These are phyloP conservation scores for Drosophila subsilvestris DNA, from an alignment of 2,888 invertebrate species.

Conservation along the genomic window DNA sequence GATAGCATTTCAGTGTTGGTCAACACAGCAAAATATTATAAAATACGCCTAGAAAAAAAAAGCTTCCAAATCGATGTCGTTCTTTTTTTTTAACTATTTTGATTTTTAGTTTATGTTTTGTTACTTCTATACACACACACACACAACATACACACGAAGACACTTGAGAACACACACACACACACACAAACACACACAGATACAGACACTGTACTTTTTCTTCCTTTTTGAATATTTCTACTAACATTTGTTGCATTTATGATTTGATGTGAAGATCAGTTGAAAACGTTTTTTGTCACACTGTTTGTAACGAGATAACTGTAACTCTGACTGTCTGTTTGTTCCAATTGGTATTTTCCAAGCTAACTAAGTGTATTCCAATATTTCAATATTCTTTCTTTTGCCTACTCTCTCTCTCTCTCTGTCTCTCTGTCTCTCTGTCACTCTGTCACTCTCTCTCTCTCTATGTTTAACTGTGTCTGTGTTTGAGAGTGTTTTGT, in stretches of 20 bases:
- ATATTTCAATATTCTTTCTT: constrained; percentile 61
- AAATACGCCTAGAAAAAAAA: constrained; percentile 35
- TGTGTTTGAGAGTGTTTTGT: constrained; percentile 7
- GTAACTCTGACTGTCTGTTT: constrained; percentile 72
- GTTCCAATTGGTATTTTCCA: constrained; percentile 70
- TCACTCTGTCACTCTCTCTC: constrained; percentile 51
- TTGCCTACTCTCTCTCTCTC: constrained; percentile 55
- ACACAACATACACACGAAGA: constrained; percentile 31
- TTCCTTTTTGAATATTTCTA: constrained; percentile 43
- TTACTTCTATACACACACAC: constrained; percentile 25
- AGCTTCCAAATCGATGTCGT: constrained; percentile 67
- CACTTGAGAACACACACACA: constrained; percentile 53
- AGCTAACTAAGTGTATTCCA: constrained; percentile 74
- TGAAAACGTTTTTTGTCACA: constrained; percentile 71
- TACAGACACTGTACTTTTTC: constrained; percentile 44
- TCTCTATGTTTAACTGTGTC: constrained; percentile 50
- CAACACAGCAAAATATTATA: constrained; percentile 17
- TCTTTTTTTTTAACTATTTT: constrained; percentile 14
- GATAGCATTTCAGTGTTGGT: constrained; percentile 47
- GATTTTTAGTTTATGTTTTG: no score
- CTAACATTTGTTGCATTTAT: constrained; percentile 68
- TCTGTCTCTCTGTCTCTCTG: constrained; percentile 53
- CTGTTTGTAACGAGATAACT: constrained; percentile 66
- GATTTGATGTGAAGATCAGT: constrained; percentile 65
- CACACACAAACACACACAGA: constrained; percentile 23